phyloP scores from a whole-genome alignment of 23 tunicate species.

The Styela clava region DNA sequence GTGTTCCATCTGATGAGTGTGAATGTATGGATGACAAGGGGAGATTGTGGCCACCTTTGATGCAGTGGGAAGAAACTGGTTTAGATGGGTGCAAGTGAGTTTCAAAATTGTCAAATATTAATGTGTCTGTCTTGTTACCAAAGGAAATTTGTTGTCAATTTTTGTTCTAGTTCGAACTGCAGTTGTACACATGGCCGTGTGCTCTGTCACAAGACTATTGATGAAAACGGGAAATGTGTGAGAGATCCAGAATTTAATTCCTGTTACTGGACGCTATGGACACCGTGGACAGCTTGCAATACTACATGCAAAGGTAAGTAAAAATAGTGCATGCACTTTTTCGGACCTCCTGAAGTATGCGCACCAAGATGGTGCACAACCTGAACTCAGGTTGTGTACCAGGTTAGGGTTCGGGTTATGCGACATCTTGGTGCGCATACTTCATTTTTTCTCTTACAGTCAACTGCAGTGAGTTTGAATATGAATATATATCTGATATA shows the following conservation, averaged over 20 bases:
- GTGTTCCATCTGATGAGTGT: constrained; percentile 44
- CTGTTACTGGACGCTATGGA: constrained; percentile 1
- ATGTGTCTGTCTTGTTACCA: no score
- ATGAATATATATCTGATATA: no score
- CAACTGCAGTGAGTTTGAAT: neutral
- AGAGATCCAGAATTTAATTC: neutral
- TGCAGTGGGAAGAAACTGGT: constrained; percentile 23
- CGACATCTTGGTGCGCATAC: no score
- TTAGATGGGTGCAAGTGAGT: constrained; percentile 2
- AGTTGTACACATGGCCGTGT: constrained; percentile 1
- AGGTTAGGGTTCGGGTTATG: no score
- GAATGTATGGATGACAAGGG: constrained; percentile 46
- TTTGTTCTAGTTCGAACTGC: neutral
- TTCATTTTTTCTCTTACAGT: neutral
- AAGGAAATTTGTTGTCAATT: neutral
- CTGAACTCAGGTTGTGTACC: no score
- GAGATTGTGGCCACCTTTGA: constrained; percentile 14
- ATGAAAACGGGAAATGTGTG: neutral
- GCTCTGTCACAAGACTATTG: neutral
- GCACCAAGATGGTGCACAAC: no score
- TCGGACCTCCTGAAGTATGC: no score
- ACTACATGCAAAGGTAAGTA: constrained; percentile 9
- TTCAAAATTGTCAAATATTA: neutral
- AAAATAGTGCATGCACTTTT: no score
- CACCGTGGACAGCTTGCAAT: constrained; percentile 16